Evolutionary conservation across 2,797 vertebrate species (phyloP).

Genomic region (Telmatherina bonti): DNA sequence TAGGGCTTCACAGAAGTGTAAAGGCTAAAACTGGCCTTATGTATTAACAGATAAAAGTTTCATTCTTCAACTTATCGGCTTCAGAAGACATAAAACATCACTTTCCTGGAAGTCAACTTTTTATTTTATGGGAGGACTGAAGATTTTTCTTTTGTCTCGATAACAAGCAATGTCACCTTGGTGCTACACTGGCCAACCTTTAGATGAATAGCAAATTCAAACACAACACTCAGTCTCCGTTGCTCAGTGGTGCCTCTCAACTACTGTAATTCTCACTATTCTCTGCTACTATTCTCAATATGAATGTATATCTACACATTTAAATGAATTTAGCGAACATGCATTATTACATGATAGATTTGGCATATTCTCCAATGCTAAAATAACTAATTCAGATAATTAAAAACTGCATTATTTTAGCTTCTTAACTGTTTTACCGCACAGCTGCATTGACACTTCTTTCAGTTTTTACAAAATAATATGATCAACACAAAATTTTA

Average conservation of each 20-base stretch:
- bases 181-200: not conserved
- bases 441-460: too few relatives aligned
- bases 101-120: not conserved
- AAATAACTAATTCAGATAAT: too few relatives aligned
- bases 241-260: conserved; percentile 2
- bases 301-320: not conserved
- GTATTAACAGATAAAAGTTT: not conserved
- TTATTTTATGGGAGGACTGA: not conserved
- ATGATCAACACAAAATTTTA: not conserved
- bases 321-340: not conserved
- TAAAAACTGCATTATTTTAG: too few relatives aligned
- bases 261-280: not conserved
- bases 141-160: not conserved
- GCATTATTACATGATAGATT: too few relatives aligned
- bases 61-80: not conserved
- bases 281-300: too few relatives aligned
- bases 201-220: not conserved
- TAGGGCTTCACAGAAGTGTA: not conserved
- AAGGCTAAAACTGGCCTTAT: not conserved
- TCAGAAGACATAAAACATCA: not conserved
- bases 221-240: not conserved
- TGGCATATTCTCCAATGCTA: too few relatives aligned
- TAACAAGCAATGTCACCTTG: not conserved
- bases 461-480: too few relatives aligned
- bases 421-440: too few relatives aligned